Percentiles rank a stretch among this genome's conserved stretches.
These are phyloP conservation scores for Antechinus flavipes DNA, from an alignment of 2,113 vertebrate species.

Conservation along the genomic window DNA sequence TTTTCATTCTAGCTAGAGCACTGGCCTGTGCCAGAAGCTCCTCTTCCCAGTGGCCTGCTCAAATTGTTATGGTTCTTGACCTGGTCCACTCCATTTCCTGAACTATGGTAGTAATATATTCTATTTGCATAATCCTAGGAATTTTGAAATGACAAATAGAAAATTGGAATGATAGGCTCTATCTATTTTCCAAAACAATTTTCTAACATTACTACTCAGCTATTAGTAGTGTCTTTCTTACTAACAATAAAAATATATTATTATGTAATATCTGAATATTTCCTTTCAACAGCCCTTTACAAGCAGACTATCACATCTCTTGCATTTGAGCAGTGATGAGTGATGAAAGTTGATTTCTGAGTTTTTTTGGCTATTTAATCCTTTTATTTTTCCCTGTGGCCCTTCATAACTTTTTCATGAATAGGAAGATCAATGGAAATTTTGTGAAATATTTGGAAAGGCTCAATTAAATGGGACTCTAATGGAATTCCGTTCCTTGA, in stretches of 20 bases:
- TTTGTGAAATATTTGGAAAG: slow-evolving; percentile 6
- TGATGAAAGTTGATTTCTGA: not conserved
- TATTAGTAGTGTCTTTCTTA: slow-evolving; percentile 29
- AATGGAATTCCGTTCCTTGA: not conserved
- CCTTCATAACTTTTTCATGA: slow-evolving; percentile 10
- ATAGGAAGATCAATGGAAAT: slow-evolving; percentile 16
- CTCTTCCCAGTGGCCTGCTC: slow-evolving; percentile 68
- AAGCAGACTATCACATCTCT: not conserved
- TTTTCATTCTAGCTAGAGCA: slow-evolving; percentile 58
- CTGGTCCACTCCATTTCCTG: slow-evolving; percentile 74
- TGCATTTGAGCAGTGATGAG: not conserved
- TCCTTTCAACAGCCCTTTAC: slow-evolving; percentile 10
- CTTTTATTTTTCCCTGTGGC: not conserved
- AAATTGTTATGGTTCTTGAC: slow-evolving; percentile 72
- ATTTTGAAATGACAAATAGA: slow-evolving; percentile 3
- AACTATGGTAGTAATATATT: slow-evolving; percentile 44
- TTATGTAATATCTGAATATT: not conserved
- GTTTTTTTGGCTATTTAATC: not conserved
- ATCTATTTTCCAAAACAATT: slow-evolving; percentile 24
- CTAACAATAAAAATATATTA: slow-evolving; percentile 3
- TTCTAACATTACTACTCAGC: not conserved
- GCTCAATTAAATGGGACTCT: not conserved
- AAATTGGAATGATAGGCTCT: slow-evolving; percentile 3
- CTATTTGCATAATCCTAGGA: slow-evolving; percentile 65
- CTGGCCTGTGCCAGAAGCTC: slow-evolving; percentile 67